Conservation (phyloP, 2,888 invertebrate species). For the Saturnia japonica region DNA sequence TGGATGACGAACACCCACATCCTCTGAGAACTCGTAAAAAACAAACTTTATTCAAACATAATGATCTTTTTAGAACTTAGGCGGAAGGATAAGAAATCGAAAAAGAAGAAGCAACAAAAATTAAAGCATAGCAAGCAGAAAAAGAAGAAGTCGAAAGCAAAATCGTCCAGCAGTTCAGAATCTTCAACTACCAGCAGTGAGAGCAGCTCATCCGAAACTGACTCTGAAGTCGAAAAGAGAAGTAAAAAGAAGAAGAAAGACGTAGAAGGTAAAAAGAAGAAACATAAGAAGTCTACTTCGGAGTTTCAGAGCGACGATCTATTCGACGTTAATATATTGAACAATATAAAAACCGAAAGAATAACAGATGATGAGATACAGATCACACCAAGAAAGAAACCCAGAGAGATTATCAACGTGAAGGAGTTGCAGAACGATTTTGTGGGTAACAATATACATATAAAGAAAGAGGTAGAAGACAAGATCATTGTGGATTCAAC, state of each 20-base stretch:
- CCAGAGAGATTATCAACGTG: constrained; percentile 70
- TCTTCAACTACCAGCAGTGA: constrained; percentile 50
- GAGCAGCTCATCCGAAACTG: constrained; percentile 41
- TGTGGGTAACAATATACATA: constrained; percentile 63
- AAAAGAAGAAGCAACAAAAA: constrained; percentile 61
- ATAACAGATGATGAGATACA: constrained; percentile 67
- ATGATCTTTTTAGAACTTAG: constrained; percentile 45
- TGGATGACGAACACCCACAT: too few species aligned
- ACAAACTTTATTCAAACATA: too few species aligned
- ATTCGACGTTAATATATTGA: constrained; percentile 69
- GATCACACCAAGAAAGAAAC: constrained; percentile 64
- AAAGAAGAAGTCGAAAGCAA: constrained; percentile 56
- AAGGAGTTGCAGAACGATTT: constrained; percentile 75
- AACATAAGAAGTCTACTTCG: constrained; percentile 51
- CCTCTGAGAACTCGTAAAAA: too few species aligned
- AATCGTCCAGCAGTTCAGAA: constrained; percentile 55
- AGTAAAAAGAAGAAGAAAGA: constrained; percentile 41
- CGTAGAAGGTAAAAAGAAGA: constrained; percentile 44
- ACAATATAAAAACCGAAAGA: constrained; percentile 73
- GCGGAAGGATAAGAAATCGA: constrained; percentile 58
- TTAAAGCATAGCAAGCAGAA: constrained; percentile 58
- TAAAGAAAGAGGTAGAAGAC: constrained; percentile 60
- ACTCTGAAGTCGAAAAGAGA: constrained; percentile 39
- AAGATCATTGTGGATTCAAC: constrained; percentile 18
- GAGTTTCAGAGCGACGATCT: constrained; percentile 62